Conservation (phyloP, 2,113 vertebrate species). For the Orientallactaga bullata region DNA sequence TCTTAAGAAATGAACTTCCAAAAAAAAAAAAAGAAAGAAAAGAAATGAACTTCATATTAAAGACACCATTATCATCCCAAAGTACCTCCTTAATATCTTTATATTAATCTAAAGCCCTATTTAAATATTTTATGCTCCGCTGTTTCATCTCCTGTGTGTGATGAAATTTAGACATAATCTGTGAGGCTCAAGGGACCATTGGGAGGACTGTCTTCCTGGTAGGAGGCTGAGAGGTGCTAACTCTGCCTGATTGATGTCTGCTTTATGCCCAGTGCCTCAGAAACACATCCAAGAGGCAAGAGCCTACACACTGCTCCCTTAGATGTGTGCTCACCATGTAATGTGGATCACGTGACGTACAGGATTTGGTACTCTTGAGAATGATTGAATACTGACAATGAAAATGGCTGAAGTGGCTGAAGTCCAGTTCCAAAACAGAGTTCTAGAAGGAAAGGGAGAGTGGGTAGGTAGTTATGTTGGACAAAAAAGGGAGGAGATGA, state of each 20-base stretch:
- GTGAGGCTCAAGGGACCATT: neutral
- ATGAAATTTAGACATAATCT: slow-evolving; percentile 68
- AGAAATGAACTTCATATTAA: slow-evolving; percentile 35
- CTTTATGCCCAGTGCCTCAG: rapidly evolving
- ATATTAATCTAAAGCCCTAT: slow-evolving; percentile 63
- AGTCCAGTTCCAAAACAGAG: neutral
- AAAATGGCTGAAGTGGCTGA: neutral
- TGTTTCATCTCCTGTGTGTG: slow-evolving; percentile 72
- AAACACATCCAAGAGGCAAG: neutral
- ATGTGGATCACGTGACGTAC: neutral
- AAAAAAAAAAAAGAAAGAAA: too few relatives aligned
- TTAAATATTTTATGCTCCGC: slow-evolving; percentile 66
- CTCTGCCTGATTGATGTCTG: neutral
- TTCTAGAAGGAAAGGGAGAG: neutral
- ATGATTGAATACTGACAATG: neutral
- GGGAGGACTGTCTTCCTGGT: neutral
- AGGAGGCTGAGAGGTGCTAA: neutral
- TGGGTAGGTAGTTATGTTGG: too few relatives aligned
- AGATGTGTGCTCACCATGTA: neutral
- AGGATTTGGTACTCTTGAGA: neutral
- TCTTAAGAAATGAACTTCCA: slow-evolving; percentile 57
- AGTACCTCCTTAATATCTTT: slow-evolving; percentile 59
- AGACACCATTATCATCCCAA: slow-evolving; percentile 43
- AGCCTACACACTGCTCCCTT: rapidly evolving
- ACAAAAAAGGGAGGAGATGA: neutral